Conservation (phyloP, 2,888 invertebrate genomes). For the Agonopterix alstromeriana region DNA sequence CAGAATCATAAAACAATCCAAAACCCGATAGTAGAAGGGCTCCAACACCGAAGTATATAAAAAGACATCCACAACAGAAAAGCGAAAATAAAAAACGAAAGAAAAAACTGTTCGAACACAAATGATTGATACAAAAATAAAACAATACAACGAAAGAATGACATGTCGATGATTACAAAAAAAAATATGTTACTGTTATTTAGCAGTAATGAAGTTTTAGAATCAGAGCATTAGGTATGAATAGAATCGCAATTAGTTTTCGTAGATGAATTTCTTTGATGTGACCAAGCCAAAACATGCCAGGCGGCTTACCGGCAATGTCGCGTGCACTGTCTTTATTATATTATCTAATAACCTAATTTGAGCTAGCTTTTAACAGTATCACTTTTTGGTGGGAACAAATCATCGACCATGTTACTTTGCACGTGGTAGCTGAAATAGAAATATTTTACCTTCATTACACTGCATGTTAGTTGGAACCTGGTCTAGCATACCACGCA, state of each 20-base stretch:
- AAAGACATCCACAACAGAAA: constrained; percentile 10
- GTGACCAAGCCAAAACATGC: constrained; percentile 58
- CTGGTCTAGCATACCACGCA: constrained; percentile 4
- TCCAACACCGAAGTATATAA: constrained; percentile 1
- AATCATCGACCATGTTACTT: constrained; percentile 94
- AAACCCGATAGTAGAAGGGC: background rate
- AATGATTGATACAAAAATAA: constrained; percentile 13
- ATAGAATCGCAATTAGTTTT: constrained; percentile 10
- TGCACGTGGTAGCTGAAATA: constrained; percentile 95
- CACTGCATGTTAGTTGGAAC: constrained; percentile 37
- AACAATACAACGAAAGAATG: constrained; percentile 30
- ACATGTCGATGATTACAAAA: constrained; percentile 58
- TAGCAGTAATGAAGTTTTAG: constrained; percentile 16
- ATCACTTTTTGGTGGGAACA: constrained; percentile 82
- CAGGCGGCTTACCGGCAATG: constrained; percentile 64
- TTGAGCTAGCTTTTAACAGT: constrained; percentile 61
- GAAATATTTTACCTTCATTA: constrained; percentile 60
- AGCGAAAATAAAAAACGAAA: background rate
- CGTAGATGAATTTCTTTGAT: constrained; percentile 26
- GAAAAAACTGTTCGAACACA: constrained; percentile 14
- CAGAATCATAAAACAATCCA: no score
- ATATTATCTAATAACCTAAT: constrained; percentile 25
- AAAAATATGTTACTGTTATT: constrained; percentile 26
- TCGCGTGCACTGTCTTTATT: constrained; percentile 32
- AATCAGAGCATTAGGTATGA: constrained; percentile 9